Conservation (phyloP, 2,797 vertebrate genomes). For the Pseudochirops cupreus region DNA sequence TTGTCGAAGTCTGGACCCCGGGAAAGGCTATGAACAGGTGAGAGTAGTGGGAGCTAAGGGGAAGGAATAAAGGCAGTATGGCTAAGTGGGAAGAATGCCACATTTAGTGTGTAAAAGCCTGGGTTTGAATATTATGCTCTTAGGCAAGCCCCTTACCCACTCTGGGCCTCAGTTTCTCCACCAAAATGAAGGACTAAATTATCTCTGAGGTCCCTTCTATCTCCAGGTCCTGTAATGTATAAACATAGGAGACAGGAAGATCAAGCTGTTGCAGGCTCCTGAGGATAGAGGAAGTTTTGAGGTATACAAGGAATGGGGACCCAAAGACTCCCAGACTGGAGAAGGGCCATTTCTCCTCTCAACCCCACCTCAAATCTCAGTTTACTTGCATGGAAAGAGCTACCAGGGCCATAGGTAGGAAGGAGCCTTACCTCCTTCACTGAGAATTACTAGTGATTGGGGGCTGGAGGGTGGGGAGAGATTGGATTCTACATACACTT, state of each 20-base stretch:
- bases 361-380: not conserved
- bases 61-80: not conserved
- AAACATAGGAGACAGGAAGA: not conserved
- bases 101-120: not conserved
- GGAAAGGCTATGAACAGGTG: not conserved
- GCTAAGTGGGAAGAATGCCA: not conserved
- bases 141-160: not conserved
- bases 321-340: not conserved
- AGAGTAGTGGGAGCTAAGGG: not conserved
- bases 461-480: not conserved
- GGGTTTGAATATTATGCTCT: not conserved
- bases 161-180: not conserved
- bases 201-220: not conserved
- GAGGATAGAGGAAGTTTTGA: not conserved
- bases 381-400: not conserved
- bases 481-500: not conserved
- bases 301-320: not conserved
- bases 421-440: not conserved
- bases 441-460: not conserved
- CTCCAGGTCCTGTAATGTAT: not conserved
- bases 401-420: not conserved
- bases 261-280: not conserved
- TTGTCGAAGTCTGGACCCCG: not conserved
- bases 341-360: not conserved
- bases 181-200: not conserved